These are phyloP conservation scores for Erpetoichthys calabaricus DNA, from an alignment of 2,797 vertebrate genomes.

Conservation along the genomic window DNA sequence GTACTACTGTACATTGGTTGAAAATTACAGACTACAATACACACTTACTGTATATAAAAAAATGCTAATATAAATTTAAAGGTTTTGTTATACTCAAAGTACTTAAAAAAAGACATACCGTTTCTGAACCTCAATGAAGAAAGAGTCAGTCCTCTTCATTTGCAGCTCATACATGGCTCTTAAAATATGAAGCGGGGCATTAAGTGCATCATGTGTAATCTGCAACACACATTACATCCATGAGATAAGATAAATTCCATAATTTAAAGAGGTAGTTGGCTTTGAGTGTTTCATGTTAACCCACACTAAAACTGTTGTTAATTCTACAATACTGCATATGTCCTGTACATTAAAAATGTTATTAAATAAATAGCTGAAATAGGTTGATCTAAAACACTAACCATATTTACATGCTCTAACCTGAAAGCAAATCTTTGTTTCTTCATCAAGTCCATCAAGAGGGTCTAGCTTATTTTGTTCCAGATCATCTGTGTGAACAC, in stretches of 20 bases:
- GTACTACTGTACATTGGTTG: too few species aligned
- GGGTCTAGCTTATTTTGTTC: conserved; percentile 73
- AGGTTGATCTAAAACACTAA: neutral
- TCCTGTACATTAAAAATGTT: too few species aligned
- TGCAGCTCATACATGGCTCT: conserved; percentile 90
- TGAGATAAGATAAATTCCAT: too few species aligned
- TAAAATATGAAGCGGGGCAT: conserved; percentile 83
- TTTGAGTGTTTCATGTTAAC: too few species aligned
- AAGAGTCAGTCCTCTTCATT: conserved; percentile 89
- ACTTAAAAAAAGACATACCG: conserved; percentile 45
- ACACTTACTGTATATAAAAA: too few species aligned
- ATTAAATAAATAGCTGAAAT: too few species aligned
- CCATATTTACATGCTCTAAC: conserved; percentile 30
- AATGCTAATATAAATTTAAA: too few species aligned
- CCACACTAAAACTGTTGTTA: too few species aligned
- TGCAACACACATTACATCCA: conserved; percentile 23
- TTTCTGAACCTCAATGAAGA: conserved; percentile 89
- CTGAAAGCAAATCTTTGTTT: conserved; percentile 93
- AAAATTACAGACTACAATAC: too few species aligned
- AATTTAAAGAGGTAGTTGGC: too few species aligned
- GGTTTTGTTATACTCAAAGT: too few species aligned
- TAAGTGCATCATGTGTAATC: conserved; percentile 91
- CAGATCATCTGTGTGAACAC: conserved; percentile 49
- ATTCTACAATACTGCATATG: too few species aligned
- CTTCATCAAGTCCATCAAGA: conserved; percentile 83